Base-by-base conservation (phyloP, 2,797 vertebrate genomes). In the Oryzias sinensis region DNA sequence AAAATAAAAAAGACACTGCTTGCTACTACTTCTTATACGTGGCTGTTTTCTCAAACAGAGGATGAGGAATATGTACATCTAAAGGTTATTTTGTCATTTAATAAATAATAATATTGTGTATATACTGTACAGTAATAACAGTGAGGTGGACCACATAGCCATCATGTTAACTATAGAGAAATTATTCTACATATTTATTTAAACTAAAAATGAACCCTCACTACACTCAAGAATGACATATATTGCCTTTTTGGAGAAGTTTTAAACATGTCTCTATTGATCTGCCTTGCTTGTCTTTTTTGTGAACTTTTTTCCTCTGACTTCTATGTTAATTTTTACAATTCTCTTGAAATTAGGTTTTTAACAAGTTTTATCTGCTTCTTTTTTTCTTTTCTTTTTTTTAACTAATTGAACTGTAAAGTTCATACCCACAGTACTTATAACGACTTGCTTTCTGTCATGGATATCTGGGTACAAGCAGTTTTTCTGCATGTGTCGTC, bases 241-340 rank as follows among this genome's bases (percentile, higher is more conserved):
- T 93, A 92, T 93, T 93, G 90, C 92, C 92, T 93, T 93, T 90
- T 92, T 86, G 76, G 81, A 85, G 79, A 76, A 85, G 73, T 84
- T 80, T 75, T 14, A 68, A 65, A 76, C 79, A 84, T 68, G 62
- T 80, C 88, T 87, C 56, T 84, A 42, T 64, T 17, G 70, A 8
- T 58, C 58, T 64, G 63, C 59, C 54, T 77, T 53, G 9, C 59
- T 49, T 37, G 53, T 68, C 57, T 49, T 49, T 20, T 58, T 67
- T 37, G 47, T 75, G 71, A 42, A 37, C 41, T 60, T 59, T 62
- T 41, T 76, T 58, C 45, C 49, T 55, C 15, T 52, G 1, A 42
- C 20, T 48, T 55, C 45, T 0, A 20, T 55, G 16, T 3, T 2
- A 5, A 11, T 8, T 16, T 18, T 58, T 49, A 3, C 56, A 57